Evolutionary conservation across 2,888 invertebrate species (phyloP), one percentile per base, ranked within the genome.

Genomic region (Melikaiella ostensackeni): DNA sequence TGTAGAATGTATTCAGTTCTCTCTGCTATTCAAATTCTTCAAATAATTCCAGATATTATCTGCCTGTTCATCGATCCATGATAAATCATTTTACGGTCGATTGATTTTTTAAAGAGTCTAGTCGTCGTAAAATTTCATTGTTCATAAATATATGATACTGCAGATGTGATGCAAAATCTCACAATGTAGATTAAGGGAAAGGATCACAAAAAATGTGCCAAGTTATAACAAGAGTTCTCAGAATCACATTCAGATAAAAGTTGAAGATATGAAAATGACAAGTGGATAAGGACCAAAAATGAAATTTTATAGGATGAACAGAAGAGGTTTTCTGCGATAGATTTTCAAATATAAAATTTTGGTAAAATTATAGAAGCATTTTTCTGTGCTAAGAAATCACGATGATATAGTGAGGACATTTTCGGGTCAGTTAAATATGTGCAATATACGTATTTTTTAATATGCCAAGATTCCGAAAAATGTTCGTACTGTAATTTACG

Each of bases 1-100:
- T 27, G 27, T 13, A 59, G 24, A 59, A 59, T 59, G 6, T 59
- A 27, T 59, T 27, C 24, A 59, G 16, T 27, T 27, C 16, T 5
- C 11, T 24, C 13, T 59, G 5, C 27, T 27, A 59, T 59, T 27
- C 59, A 59, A 59, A 59, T 59, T 27, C 59, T 59, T 13, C 27
- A 50, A 50, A 70, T 30, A n/a, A 50, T 19, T 50, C 30, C 2
- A n/a, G 46, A 70, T 19, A 50, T 70, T 50, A 33, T 50, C 27
- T 70, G 1, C n/a, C 7, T 30, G 70, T 46, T 70, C 33, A 70
- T 50, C 30, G 50, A 50, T 70, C 50, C 46, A 50, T 70, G 50
- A 27, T 13, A 33, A 30, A 55, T 70, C 1, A 33, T 55, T 70
- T 55, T 50, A 55, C 46, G 50, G 30, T 50, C 50, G 27, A 50